Evolutionary conservation across 2,888 invertebrate genomes (phyloP).

Genomic region (Beris chalybata): DNA sequence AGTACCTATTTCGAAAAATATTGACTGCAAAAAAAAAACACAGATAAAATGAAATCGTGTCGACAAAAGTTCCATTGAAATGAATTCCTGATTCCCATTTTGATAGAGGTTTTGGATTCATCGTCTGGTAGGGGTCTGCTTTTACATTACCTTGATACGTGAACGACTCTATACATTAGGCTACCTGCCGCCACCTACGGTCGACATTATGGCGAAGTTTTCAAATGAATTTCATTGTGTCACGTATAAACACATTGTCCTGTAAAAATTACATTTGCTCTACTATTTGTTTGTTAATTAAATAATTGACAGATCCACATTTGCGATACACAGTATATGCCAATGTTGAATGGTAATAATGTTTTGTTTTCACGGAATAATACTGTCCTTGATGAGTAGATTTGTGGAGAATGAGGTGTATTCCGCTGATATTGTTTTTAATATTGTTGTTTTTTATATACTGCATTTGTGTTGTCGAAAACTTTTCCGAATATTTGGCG

Average conservation of each 20-base stretch:
- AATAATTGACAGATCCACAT: conserved; percentile 32
- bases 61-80: conserved; percentile 21
- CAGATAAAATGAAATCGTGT: conserved; percentile 5
- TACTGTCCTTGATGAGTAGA: conserved; percentile 16
- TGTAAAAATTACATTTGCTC: conserved; percentile 25
- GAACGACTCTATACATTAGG: neutral
- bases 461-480: no score
- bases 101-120: conserved; percentile 18
- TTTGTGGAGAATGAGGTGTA: neutral
- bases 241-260: conserved; percentile 27
- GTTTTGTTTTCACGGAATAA: conserved; percentile 18
- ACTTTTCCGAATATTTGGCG: no score
- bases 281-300: conserved; percentile 26
- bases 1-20: no score
- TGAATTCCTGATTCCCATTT: conserved; percentile 21
- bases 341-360: conserved; percentile 18
- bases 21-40: no score
- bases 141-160: neutral
- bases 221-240: conserved; percentile 31
- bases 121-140: no score
- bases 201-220: conserved; percentile 27
- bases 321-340: conserved; percentile 17
- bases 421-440: no score
- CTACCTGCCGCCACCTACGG: neutral
- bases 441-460: no score